Evolutionary conservation across 2,888 invertebrate genomes (phyloP).

Genomic region (Slavum lentiscoides): DNA sequence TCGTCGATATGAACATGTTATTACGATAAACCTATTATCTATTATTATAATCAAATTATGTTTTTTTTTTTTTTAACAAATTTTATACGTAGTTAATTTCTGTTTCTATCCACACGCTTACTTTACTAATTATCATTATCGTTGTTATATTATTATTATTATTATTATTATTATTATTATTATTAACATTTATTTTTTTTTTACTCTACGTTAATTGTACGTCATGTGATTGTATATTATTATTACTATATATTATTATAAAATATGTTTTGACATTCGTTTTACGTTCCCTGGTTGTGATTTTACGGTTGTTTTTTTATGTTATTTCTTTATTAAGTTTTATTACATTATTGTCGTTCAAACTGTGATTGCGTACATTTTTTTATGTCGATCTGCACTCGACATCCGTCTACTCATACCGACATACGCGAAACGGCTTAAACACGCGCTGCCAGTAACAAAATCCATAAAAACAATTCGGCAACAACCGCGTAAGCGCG

Average conservation of each 20-base stretch:
- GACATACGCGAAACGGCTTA: too few relatives aligned
- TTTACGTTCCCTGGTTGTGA: constrained; percentile 53
- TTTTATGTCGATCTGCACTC: not conserved
- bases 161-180: not conserved
- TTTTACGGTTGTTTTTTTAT: constrained; percentile 48
- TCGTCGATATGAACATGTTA: constrained; percentile 39
- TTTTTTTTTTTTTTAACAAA: constrained; percentile 10
- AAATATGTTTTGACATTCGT: constrained; percentile 25
- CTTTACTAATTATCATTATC: not conserved
- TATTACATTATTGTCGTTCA: constrained; percentile 50
- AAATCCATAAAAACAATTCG: too few relatives aligned
- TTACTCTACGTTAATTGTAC: not conserved
- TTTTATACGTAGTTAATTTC: not conserved
- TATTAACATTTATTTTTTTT: not conserved
- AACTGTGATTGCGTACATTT: constrained; percentile 15
- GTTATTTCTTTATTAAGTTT: constrained; percentile 50
- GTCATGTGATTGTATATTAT: constrained; percentile 16
- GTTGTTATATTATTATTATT: too few relatives aligned
- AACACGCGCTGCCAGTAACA: too few relatives aligned
- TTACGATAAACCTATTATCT: constrained; percentile 48
- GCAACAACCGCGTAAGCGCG: too few relatives aligned
- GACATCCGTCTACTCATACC: not conserved
- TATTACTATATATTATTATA: too few relatives aligned
- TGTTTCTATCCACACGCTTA: not conserved
- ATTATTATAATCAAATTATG: constrained; percentile 35